Conservation (phyloP, 2,797 vertebrate genomes). For the Nannoperca obscura region DNA sequence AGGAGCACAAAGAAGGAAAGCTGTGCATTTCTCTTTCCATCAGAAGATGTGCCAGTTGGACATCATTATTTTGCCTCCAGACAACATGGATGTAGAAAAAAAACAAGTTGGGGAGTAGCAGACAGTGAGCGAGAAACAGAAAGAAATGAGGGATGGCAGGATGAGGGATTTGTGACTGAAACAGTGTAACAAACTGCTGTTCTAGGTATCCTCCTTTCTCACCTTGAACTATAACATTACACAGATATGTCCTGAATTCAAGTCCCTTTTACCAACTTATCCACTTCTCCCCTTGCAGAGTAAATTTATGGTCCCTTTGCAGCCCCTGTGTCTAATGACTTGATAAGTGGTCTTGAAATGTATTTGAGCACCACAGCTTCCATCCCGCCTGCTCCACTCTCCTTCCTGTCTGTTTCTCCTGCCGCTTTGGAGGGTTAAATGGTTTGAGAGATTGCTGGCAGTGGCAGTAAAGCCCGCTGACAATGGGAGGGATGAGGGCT, state of each 20-base stretch:
- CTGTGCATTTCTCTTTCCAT: slow-evolving; percentile 14
- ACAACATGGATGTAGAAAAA: slow-evolving; percentile 36
- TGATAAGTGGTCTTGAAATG: slow-evolving; percentile 75
- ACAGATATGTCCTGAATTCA: slow-evolving; percentile 46
- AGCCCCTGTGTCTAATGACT: slow-evolving; percentile 60
- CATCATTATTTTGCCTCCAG: slow-evolving; percentile 32
- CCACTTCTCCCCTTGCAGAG: slow-evolving; percentile 42
- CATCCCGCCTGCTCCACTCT: slow-evolving; percentile 39
- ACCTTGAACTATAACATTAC: slow-evolving; percentile 21
- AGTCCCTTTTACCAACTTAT: slow-evolving; percentile 42
- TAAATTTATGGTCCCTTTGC: slow-evolving; percentile 61
- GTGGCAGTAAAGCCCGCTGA: slow-evolving; percentile 58
- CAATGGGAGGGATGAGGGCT: slow-evolving; percentile 44
- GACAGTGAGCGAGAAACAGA: slow-evolving; percentile 28
- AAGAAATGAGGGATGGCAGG: slow-evolving; percentile 4
- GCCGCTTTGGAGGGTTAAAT: slow-evolving; percentile 56
- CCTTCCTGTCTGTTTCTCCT: slow-evolving; percentile 44
- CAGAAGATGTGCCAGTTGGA: slow-evolving; percentile 47
- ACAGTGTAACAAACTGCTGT: slow-evolving; percentile 25
- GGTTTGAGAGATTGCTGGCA: slow-evolving; percentile 65
- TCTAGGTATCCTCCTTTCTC: not conserved
- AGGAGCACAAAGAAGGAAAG: slow-evolving; percentile 4
- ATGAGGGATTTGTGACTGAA: slow-evolving; percentile 20
- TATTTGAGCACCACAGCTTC: slow-evolving; percentile 65
- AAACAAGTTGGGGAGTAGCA: slow-evolving; percentile 29